These are phyloP conservation scores for Lucinisca nassula DNA, from an alignment of 2,888 invertebrate genomes.

Conservation along the genomic window DNA sequence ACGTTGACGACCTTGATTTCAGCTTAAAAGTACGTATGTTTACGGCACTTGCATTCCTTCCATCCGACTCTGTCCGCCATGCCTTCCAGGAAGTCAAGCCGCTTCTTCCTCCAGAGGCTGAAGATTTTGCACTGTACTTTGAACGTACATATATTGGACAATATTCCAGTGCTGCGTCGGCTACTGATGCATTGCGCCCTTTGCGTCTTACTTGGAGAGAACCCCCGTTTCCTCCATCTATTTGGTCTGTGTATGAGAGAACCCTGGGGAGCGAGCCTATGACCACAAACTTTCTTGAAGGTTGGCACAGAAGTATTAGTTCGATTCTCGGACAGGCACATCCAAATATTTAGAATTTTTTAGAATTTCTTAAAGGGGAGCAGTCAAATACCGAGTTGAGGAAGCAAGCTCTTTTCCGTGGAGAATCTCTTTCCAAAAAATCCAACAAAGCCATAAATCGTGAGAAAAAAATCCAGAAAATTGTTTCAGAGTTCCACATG, in stretches of 20 bases:
- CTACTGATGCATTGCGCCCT: neutral
- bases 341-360: slow-evolving; percentile 4
- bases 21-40: slow-evolving; percentile 9
- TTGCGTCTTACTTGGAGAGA: slow-evolving; percentile 9
- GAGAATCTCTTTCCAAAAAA: neutral
- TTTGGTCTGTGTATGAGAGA: neutral
- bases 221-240: slow-evolving; percentile 1
- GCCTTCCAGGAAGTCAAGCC: slow-evolving; percentile 7
- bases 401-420: neutral
- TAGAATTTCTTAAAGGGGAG: neutral
- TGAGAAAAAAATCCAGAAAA: neutral
- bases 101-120: neutral
- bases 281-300: slow-evolving; percentile 8
- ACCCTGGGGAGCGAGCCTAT: neutral
- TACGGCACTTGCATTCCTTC: neutral
- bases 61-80: neutral
- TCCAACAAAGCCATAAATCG: neutral
- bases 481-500: neutral
- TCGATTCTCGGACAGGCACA: neutral
- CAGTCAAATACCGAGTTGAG: neutral
- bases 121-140: neutral
- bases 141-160: slow-evolving; percentile 6
- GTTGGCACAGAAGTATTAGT: neutral
- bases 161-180: neutral
- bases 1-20: slow-evolving; percentile 10